A percentile compares a stretch with the other conserved stretches of the same genome.
These are phyloP conservation scores for Chaitophorus viminalis DNA, from an alignment of 2,888 invertebrate species.

Conservation along the genomic window DNA sequence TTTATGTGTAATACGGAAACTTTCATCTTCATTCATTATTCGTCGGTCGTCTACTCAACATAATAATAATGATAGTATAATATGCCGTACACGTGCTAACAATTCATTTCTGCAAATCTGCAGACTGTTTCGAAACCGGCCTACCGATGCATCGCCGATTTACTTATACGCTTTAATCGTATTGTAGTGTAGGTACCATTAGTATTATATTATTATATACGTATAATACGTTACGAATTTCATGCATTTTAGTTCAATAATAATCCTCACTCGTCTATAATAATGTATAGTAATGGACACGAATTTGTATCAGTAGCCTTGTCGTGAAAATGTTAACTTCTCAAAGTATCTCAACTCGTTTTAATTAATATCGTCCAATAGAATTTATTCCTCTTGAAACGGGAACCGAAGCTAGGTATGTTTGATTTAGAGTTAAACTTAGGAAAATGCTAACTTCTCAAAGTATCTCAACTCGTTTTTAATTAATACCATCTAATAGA, in stretches of 20 bases:
- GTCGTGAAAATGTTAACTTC: no score
- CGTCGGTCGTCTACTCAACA: background rate
- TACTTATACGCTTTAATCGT: background rate
- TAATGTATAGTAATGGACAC: no score
- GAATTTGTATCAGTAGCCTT: no score
- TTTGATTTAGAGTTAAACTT: no score
- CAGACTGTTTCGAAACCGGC: background rate
- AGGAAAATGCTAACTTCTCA: no score
- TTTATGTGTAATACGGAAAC: slow-evolving; percentile 27
- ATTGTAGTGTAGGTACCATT: background rate
- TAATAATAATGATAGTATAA: background rate
- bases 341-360: no score
- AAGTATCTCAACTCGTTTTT: no score
- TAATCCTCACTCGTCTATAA: background rate
- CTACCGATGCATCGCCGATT: background rate
- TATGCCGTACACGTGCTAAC: background rate
- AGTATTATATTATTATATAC: background rate
- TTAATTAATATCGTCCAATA: no score
- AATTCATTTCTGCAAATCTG: background rate
- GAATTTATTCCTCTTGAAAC: no score
- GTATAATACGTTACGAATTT: background rate
- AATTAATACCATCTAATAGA: no score
- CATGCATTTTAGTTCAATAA: background rate
- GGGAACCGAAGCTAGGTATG: no score
- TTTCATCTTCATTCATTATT: slow-evolving; percentile 44